Evolutionary conservation across 2,797 vertebrate genomes (phyloP).

Genomic region (Nothura maculosa): DNA sequence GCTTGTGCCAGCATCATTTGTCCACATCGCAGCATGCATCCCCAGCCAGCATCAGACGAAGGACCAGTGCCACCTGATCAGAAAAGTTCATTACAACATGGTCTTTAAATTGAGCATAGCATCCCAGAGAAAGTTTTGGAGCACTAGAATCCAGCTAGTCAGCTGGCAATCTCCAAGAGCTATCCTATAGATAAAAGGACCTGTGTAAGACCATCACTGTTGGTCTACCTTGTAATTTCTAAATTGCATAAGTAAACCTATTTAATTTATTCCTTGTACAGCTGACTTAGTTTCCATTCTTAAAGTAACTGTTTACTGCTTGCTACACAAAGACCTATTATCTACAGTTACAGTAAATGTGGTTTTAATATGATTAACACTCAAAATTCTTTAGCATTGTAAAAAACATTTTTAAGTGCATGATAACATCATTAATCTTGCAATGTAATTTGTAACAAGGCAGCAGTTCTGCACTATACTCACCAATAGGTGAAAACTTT

Average conservation of each 20-base stretch:
- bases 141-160: neutral
- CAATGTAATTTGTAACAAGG: neutral
- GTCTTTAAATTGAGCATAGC: neutral
- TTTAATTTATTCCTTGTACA: neutral
- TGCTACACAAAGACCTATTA: neutral
- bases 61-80: slow-evolving; percentile 88
- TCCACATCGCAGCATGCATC: slow-evolving; percentile 92
- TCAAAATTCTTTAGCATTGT: neutral
- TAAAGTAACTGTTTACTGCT: neutral
- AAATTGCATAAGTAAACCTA: neutral
- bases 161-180: neutral
- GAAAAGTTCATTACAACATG: fast-evolving
- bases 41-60: slow-evolving; percentile 89
- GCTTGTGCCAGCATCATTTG: slow-evolving; percentile 93
- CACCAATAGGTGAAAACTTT: slow-evolving; percentile 91
- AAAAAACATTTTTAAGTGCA: neutral
- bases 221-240: neutral
- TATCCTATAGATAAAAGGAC: neutral
- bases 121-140: neutral
- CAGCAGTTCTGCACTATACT: slow-evolving; percentile 64
- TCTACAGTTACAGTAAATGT: neutral
- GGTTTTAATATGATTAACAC: neutral
- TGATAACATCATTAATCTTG: neutral
- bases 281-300: neutral
- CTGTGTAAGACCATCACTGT: neutral